phyloP scores from a whole-genome alignment of 1,140 invertebrate genomes.

The Drosophila micromelanica region DNA sequence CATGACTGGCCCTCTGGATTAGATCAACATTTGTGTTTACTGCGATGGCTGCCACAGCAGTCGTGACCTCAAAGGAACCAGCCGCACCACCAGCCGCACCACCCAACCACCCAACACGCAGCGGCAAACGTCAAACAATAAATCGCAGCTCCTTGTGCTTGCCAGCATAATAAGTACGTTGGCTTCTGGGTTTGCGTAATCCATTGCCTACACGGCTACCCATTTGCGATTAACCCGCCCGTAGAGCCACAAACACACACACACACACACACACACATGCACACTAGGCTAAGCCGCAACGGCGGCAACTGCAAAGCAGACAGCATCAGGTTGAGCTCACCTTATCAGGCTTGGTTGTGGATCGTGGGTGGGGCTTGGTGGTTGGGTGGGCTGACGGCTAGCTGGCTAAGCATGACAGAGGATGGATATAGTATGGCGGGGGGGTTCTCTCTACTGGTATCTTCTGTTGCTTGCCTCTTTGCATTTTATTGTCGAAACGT shows the following conservation, averaged over 20 bases:
- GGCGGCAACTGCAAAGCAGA: slow-evolving; percentile 63
- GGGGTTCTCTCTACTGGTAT: not conserved
- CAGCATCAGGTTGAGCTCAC: slow-evolving; percentile 77
- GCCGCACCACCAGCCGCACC: not conserved
- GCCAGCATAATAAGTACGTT: slow-evolving; percentile 80
- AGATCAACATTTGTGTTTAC: slow-evolving; percentile 75
- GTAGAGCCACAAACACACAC: slow-evolving; percentile 25
- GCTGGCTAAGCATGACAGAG: not conserved
- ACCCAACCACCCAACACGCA: slow-evolving; percentile 2
- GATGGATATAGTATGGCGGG: not conserved
- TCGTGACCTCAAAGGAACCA: slow-evolving; percentile 58
- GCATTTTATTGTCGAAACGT: slow-evolving; percentile 74
- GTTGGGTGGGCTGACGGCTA: not conserved
- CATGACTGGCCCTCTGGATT: slow-evolving; percentile 65
- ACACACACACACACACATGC: not conserved
- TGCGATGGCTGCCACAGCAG: slow-evolving; percentile 24
- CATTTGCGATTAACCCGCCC: slow-evolving; percentile 66
- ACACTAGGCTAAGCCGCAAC: not conserved
- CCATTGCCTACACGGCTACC: slow-evolving; percentile 45
- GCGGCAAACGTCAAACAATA: slow-evolving; percentile 78
- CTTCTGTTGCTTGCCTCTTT: slow-evolving; percentile 55
- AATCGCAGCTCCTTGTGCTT: slow-evolving; percentile 80
- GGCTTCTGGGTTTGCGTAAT: slow-evolving; percentile 71
- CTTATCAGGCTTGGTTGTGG: slow-evolving; percentile 29
- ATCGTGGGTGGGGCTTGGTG: not conserved